Base-by-base conservation (phyloP, 2,113 vertebrate species). In the Alligator sinensis region DNA sequence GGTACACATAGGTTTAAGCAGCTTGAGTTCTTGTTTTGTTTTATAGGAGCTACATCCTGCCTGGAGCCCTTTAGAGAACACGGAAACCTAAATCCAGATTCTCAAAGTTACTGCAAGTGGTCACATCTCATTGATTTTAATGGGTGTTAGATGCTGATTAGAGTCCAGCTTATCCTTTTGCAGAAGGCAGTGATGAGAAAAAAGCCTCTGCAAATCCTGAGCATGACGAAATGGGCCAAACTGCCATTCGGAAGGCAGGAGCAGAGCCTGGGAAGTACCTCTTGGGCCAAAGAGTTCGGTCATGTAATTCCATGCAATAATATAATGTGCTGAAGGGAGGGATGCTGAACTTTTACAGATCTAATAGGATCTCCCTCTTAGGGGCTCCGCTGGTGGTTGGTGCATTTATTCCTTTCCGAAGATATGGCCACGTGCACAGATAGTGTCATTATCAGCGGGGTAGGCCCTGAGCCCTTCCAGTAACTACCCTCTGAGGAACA, bases 371-470 rank as follows among this genome's bases (percentile, higher is more conserved):
- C 22, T 80, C 38, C 55, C 30, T 78, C 30, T 8, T 47, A 38
- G 60, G 68, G 25, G 9, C 16, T 68, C 2, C 58, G 5, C 0
- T 1, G 59, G 54, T 14, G 78, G 15, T 24, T 1, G 76, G 17
- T 59, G 38, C 28, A 17, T 68, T n/a, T 30, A 68, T 68, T 75
- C 38, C 8, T 24, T 28, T 57, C 21, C 21, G 18, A 11, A 77
- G 1, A 24, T 90, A 70, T 9, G 30, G 9, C 66, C 66, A 54
- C 28, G 11, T 3, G 3, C 30, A 3, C 18, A 54, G 34, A 82
- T 47, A 64, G 77, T 8, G 6, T 4, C 30, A 55, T 34, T 12
- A 4, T 82, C 63, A 55, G 9, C 7, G 34, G 21, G 25, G 72
- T 27, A 86, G 62, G 22, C n/a, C 14, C 24, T n/a, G 8, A 18